Percentiles rank a stretch among this genome's conserved stretches.
Evolutionary conservation across 1,140 invertebrate species (phyloP).

Genomic region (Oppia nitens): DNA sequence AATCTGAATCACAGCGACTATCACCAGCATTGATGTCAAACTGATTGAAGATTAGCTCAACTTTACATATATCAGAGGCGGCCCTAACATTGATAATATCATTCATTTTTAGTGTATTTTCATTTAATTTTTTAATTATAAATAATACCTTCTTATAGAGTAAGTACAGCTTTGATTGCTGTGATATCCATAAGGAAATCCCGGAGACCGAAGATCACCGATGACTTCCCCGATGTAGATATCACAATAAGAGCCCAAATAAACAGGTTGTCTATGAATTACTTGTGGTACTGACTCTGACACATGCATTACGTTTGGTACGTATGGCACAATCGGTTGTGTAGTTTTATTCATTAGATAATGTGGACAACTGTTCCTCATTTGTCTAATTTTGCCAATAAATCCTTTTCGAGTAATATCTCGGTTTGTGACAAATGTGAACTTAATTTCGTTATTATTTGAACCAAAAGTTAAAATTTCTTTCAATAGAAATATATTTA

Average conservation of each 20-base stretch:
- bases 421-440: not conserved
- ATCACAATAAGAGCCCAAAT: constrained; percentile 9
- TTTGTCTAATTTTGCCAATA: not conserved
- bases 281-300: not conserved
- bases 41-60: constrained; percentile 10
- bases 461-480: not conserved
- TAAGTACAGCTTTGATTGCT: constrained; percentile 20
- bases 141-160: constrained; percentile 15
- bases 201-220: constrained; percentile 14
- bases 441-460: not conserved
- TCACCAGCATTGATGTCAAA: constrained; percentile 3
- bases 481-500: not conserved
- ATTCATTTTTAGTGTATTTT: not conserved
- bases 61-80: constrained; percentile 9
- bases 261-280: not conserved
- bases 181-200: constrained; percentile 21
- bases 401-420: constrained; percentile 1
- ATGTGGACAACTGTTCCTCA: constrained; percentile 1
- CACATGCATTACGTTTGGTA: not conserved
- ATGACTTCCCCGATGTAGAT: constrained; percentile 4
- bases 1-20: constrained; percentile 17
- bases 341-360: not conserved
- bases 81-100: not conserved
- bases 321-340: too few relatives aligned
- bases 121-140: not conserved